Conservation (phyloP, 2,888 invertebrate genomes). For the Actias luna region DNA sequence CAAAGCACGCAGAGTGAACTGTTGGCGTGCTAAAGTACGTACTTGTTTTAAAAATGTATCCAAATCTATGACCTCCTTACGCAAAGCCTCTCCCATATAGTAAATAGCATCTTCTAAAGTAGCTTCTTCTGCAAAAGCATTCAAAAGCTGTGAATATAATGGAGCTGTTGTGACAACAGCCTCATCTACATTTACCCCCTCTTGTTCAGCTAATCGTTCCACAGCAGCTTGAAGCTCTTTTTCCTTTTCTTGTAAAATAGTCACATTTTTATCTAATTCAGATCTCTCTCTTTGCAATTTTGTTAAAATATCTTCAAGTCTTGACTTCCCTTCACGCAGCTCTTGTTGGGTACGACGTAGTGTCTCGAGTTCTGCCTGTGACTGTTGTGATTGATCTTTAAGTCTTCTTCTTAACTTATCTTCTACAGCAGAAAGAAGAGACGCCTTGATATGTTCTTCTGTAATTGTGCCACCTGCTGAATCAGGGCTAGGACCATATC, state of each 20-base stretch:
- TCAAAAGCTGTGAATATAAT: conserved; percentile 96
- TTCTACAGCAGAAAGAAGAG: conserved; percentile 96
- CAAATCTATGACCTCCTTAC: conserved; percentile 95
- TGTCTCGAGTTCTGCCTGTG: conserved; percentile 95
- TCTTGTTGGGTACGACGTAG: conserved; percentile 93
- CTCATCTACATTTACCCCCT: conserved; percentile 95
- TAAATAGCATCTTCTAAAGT: conserved; percentile 99
- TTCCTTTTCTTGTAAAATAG: conserved; percentile 92
- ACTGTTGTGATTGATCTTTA: conserved; percentile 94
- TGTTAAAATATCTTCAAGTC: conserved; percentile 89
- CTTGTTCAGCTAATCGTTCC: conserved; percentile 87
- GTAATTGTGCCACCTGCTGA: conserved; percentile 91
- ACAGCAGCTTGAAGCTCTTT: conserved; percentile 92
- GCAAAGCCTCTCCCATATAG: conserved; percentile 96
- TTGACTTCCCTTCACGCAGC: conserved; percentile 90
- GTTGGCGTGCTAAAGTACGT: conserved; percentile 95
- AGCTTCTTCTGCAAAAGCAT: conserved; percentile 98
- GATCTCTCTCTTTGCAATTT: conserved; percentile 89
- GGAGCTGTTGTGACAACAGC: conserved; percentile 98
- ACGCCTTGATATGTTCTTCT: conserved; percentile 96
- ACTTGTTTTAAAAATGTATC: conserved; percentile 98
- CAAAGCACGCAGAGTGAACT: conserved; percentile 96
- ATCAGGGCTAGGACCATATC: conserved; percentile 57
- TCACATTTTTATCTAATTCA: conserved; percentile 92
- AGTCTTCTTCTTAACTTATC: conserved; percentile 94